phyloP scores from a whole-genome alignment of 2,797 vertebrate genomes.

The Melopsittacus undulatus region DNA sequence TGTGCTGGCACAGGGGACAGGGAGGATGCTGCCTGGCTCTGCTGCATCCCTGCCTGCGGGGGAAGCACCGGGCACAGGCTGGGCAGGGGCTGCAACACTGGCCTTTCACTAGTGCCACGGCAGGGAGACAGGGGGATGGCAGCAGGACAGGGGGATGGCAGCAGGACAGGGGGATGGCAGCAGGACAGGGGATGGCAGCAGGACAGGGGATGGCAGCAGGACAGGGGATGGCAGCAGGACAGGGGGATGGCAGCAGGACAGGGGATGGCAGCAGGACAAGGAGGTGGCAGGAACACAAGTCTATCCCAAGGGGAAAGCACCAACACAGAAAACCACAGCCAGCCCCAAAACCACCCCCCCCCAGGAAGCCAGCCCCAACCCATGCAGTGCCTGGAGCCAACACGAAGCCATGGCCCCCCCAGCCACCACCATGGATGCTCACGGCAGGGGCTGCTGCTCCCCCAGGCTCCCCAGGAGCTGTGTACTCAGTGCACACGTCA shows the following conservation, averaged over 20 bases:
- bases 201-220: too few species aligned
- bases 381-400: accelerated
- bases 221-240: too few species aligned
- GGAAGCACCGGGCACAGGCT: accelerated
- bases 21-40: accelerated
- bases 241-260: too few species aligned
- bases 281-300: background rate
- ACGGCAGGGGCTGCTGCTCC: accelerated
- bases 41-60: background rate
- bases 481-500: background rate
- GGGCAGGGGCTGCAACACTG: background rate
- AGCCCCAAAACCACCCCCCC: background rate
- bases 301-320: accelerated
- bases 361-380: background rate
- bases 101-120: background rate
- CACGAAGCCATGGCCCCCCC: accelerated
- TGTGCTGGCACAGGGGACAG: background rate
- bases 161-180: too few species aligned
- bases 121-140: too few species aligned
- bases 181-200: too few species aligned
- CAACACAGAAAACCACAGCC: background rate
- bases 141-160: too few species aligned
- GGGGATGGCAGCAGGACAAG: too few species aligned
- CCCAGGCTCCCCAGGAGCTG: background rate
- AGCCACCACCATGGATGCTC: too few species aligned